A percentile compares a stretch with the other conserved stretches of the same genome.
These are phyloP conservation scores for Drosophila flavopinicola DNA, from an alignment of 2,888 invertebrate genomes.

Conservation along the genomic window DNA sequence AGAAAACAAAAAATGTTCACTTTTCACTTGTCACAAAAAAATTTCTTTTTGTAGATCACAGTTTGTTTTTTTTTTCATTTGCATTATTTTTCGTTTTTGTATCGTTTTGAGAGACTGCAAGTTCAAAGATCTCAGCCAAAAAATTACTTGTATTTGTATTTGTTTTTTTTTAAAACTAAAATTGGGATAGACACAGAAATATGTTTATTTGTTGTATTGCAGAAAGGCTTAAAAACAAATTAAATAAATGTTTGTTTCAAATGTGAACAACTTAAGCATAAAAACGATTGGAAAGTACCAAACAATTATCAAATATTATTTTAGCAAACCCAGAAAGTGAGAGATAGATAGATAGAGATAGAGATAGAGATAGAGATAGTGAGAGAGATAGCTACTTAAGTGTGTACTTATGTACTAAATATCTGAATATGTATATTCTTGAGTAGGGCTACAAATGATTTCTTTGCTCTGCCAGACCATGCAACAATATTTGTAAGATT, in stretches of 20 bases:
- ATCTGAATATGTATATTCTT: slow-evolving; percentile 26
- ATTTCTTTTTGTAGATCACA: slow-evolving; percentile 83
- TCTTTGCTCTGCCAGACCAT: slow-evolving; percentile 13
- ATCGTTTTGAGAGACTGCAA: slow-evolving; percentile 26
- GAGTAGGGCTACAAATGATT: slow-evolving; percentile 24
- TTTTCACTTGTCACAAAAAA: slow-evolving; percentile 55
- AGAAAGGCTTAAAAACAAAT: slow-evolving; percentile 13
- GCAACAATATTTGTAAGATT: slow-evolving; percentile 22
- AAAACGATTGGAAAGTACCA: slow-evolving; percentile 7
- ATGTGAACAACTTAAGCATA: slow-evolving; percentile 15
- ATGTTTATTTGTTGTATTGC: slow-evolving; percentile 8
- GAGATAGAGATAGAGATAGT: slow-evolving; percentile 17
- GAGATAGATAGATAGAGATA: slow-evolving; percentile 6
- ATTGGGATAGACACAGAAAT: slow-evolving; percentile 9
- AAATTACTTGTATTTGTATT: slow-evolving; percentile 5
- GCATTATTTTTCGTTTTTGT: slow-evolving; percentile 73
- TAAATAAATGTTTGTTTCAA: slow-evolving; percentile 15
- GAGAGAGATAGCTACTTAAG: background rate
- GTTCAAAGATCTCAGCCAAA: slow-evolving; percentile 19
- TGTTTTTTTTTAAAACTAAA: slow-evolving; percentile 8
- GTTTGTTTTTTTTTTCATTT: slow-evolving; percentile 80
- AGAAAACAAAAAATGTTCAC: slow-evolving; percentile 64
- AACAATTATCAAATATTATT: slow-evolving; percentile 27
- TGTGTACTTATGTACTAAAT: slow-evolving; percentile 18
- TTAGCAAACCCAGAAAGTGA: slow-evolving; percentile 18